These are phyloP conservation scores for Dendrolimus kikuchii DNA, from an alignment of 1,140 invertebrate genomes.

Conservation along the genomic window DNA sequence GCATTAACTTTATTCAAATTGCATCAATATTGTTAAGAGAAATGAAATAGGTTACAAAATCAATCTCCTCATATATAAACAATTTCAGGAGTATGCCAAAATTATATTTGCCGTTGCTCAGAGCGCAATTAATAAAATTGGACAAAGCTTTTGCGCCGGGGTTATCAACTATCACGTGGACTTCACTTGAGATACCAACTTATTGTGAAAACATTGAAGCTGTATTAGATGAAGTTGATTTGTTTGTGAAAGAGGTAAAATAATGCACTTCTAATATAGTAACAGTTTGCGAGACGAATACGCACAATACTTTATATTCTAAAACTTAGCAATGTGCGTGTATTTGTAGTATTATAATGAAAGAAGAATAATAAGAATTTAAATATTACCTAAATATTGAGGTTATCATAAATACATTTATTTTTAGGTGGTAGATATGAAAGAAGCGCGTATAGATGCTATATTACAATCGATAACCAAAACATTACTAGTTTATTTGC, in stretches of 20 bases:
- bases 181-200: conserved; percentile 80
- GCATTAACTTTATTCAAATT: no score
- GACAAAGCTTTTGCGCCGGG: conserved; percentile 83
- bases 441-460: conserved; percentile 82
- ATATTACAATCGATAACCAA: conserved; percentile 78
- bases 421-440: conserved; percentile 78
- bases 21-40: no score
- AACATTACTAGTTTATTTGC: conserved; percentile 78
- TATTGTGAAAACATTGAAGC: conserved; percentile 75
- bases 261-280: no score
- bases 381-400: background rate
- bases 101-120: conserved; percentile 79
- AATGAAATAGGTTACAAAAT: no score
- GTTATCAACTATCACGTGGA: conserved; percentile 85
- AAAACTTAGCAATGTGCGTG: no score
- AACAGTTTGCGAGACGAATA: no score
- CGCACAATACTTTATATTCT: no score
- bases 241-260: conserved; percentile 77
- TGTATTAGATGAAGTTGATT: conserved; percentile 77
- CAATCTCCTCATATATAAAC: conserved; percentile 1
- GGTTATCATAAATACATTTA: conserved; percentile 2
- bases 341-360: no score
- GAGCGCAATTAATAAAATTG: conserved; percentile 78
- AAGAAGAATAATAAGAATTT: no score
- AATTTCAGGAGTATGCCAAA: conserved; percentile 70